A percentile compares a stretch with the other conserved stretches of the same genome.
These are phyloP conservation scores for Pterois miles DNA, from an alignment of 2,797 vertebrate genomes.

Conservation along the genomic window DNA sequence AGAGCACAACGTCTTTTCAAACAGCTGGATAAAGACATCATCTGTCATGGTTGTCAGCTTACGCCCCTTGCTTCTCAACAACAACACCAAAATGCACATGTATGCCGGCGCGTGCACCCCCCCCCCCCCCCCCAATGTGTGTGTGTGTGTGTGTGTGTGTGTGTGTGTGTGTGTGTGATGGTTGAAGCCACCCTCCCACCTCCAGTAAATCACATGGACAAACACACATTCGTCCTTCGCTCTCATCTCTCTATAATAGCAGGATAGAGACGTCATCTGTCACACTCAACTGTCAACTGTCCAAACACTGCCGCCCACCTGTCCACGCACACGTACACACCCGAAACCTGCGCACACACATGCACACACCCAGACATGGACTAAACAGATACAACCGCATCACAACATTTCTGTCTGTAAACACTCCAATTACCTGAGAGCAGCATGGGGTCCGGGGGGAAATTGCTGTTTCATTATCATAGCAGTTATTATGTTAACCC, in stretches of 20 bases:
- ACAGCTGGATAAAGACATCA: slow-evolving; percentile 84
- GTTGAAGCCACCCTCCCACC: slow-evolving; percentile 50
- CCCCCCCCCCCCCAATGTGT: slow-evolving; percentile 2
- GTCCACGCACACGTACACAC: slow-evolving; percentile 22
- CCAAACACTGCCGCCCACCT: slow-evolving; percentile 65
- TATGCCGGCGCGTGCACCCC: slow-evolving; percentile 12
- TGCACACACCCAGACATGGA: background rate
- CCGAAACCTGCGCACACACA: background rate
- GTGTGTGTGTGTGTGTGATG: background rate
- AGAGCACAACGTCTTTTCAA: slow-evolving; percentile 57
- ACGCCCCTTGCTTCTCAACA: slow-evolving; percentile 51
- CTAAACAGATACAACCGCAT: background rate
- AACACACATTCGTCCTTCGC: slow-evolving; percentile 64
- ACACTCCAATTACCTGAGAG: slow-evolving; percentile 78
- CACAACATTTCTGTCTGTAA: slow-evolving; percentile 62
- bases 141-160: slow-evolving; percentile 10
- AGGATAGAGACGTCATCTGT: slow-evolving; percentile 76
- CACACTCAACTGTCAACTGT: slow-evolving; percentile 70
- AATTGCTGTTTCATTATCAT: slow-evolving; percentile 76
- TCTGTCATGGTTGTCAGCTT: slow-evolving; percentile 75
- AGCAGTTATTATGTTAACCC: slow-evolving; percentile 77
- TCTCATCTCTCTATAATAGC: slow-evolving; percentile 68
- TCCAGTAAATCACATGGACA: slow-evolving; percentile 66
- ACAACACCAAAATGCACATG: slow-evolving; percentile 46
- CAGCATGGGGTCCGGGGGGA: slow-evolving; percentile 67